Evolutionary conservation across 2,888 invertebrate species (phyloP).

Genomic region (Masnerella sp.): DNA sequence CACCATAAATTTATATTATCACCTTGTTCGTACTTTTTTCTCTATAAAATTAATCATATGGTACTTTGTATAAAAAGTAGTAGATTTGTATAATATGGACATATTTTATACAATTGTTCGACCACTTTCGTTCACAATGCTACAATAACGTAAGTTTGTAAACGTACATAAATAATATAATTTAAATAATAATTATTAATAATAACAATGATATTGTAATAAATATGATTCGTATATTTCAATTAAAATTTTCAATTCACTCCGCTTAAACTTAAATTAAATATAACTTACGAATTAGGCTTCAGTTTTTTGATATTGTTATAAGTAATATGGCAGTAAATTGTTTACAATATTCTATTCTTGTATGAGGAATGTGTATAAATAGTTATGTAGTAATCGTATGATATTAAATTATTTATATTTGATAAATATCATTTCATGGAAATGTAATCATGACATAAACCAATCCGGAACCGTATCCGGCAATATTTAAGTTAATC

Average conservation of each 20-base stretch:
- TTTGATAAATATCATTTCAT: constrained; percentile 11
- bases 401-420: constrained; percentile 9
- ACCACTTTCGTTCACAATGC: not conserved
- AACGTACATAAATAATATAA: constrained; percentile 27
- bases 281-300: constrained; percentile 26
- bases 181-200: constrained; percentile 38
- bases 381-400: constrained; percentile 23
- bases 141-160: constrained; percentile 3
- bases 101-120: not conserved
- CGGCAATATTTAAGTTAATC: not conserved
- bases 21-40: too few relatives aligned
- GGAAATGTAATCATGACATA: constrained; percentile 1
- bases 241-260: constrained; percentile 26
- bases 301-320: constrained; percentile 27
- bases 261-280: constrained; percentile 24
- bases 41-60: too few relatives aligned
- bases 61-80: too few relatives aligned
- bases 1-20: too few relatives aligned
- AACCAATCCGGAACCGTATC: constrained; percentile 4
- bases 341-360: constrained; percentile 26
- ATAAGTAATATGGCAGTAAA: constrained; percentile 46
- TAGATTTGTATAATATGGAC: too few relatives aligned
- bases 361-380: constrained; percentile 43
- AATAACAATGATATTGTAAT: constrained; percentile 35
- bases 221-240: constrained; percentile 32